phyloP scores from a whole-genome alignment of 2,797 vertebrate species.

The Acanthis flammea region DNA sequence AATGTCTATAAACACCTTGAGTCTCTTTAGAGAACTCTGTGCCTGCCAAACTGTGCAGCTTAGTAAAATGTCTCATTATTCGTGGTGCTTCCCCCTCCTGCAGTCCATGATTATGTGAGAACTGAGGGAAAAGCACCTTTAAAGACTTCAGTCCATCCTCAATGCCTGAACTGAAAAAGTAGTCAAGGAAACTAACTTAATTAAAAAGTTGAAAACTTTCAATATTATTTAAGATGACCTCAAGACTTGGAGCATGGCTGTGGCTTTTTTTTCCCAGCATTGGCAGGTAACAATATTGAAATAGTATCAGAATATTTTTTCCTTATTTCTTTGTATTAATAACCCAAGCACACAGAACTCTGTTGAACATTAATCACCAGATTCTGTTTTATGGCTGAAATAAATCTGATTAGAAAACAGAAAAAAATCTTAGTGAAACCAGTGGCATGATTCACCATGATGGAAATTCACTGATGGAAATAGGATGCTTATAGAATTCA shows the following conservation, averaged over 20 bases:
- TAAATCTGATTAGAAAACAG: neutral
- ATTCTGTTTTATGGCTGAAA: neutral
- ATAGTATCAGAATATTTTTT: neutral
- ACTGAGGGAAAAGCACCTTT: neutral
- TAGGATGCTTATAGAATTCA: neutral
- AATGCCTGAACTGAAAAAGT: neutral
- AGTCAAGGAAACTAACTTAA: neutral
- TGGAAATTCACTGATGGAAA: neutral
- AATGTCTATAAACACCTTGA: conserved; percentile 53
- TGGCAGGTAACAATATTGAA: neutral
- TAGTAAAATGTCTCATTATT: neutral
- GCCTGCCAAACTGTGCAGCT: conserved; percentile 9
- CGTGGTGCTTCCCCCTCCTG: neutral
- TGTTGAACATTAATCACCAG: neutral
- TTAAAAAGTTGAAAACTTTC: neutral
- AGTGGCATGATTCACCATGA: neutral
- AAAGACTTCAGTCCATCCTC: neutral
- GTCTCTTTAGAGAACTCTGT: neutral
- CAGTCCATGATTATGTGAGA: conserved; percentile 20
- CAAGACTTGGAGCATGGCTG: neutral
- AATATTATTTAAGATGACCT: neutral
- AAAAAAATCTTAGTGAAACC: neutral
- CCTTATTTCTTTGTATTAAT: neutral
- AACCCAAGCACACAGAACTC: neutral
- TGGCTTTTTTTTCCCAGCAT: neutral